These are phyloP conservation scores for Phortica variegata DNA, from an alignment of 1,140 invertebrate species.

Conservation along the genomic window DNA sequence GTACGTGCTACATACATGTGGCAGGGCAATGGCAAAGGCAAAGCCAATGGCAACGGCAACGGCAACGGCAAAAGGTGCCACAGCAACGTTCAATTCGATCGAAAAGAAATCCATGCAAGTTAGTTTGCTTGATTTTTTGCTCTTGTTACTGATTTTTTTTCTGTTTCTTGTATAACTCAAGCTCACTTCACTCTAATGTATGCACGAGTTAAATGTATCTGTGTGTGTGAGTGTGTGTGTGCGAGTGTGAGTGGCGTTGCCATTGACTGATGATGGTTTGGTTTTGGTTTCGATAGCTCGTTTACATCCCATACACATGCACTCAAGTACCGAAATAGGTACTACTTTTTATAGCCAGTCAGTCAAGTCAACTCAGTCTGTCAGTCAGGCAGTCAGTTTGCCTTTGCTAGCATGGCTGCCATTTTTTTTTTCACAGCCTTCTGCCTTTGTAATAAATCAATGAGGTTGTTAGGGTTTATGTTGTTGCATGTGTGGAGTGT, in stretches of 20 bases:
- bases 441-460: slow-evolving; percentile 34
- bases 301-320: too few relatives aligned
- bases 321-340: too few relatives aligned
- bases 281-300: slow-evolving; percentile 12
- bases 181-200: slow-evolving; percentile 24
- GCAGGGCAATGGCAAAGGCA: too few relatives aligned
- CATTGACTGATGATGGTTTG: slow-evolving; percentile 44
- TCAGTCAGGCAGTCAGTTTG: too few relatives aligned
- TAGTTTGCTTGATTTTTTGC: too few relatives aligned
- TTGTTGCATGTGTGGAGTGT: neutral
- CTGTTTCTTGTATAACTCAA: slow-evolving; percentile 14
- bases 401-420: neutral
- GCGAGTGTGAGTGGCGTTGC: neutral
- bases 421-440: neutral
- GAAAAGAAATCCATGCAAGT: too few relatives aligned
- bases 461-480: slow-evolving; percentile 9
- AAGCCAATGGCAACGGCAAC: too few relatives aligned
- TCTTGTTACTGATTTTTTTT: neutral
- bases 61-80: too few relatives aligned
- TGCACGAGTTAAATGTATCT: slow-evolving; percentile 30
- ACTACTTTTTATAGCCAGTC: too few relatives aligned
- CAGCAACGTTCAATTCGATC: too few relatives aligned
- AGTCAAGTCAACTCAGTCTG: too few relatives aligned
- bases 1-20: too few relatives aligned
- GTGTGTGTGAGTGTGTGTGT: slow-evolving; percentile 35